phyloP scores from a whole-genome alignment of 2,797 vertebrate species.

The Holocentrus rufus region DNA sequence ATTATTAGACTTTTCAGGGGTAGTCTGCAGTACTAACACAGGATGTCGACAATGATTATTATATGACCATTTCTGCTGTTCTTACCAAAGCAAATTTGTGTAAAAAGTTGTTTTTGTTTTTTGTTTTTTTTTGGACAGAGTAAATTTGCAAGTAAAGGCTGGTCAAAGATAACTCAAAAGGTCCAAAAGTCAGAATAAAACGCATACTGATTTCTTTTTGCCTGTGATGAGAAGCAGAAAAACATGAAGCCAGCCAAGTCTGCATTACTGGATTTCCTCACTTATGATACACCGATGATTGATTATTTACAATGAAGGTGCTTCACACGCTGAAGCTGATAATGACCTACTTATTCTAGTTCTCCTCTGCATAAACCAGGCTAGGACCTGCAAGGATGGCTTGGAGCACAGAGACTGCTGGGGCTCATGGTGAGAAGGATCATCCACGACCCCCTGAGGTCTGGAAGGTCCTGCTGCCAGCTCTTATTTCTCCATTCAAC shows the following conservation, averaged over 20 bases:
- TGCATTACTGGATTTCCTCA: conserved; percentile 26
- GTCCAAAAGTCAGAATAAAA: background rate
- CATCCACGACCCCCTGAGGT: conserved; percentile 36
- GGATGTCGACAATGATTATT: conserved; percentile 25
- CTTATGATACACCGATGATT: conserved; percentile 21
- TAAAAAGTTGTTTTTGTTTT: too few relatives aligned
- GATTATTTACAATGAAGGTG: conserved; percentile 25
- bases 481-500: conserved; percentile 38
- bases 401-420: conserved; percentile 51
- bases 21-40: background rate
- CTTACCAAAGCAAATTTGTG: background rate
- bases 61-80: conserved; percentile 1
- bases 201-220: background rate
- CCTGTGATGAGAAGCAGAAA: background rate
- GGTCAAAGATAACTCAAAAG: background rate
- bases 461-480: conserved; percentile 36
- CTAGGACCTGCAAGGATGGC: conserved; percentile 50
- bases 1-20: background rate
- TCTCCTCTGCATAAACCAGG: conserved; percentile 14
- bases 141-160: too few relatives aligned
- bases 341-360: conserved; percentile 47
- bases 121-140: too few relatives aligned
- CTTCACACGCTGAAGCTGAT: conserved; percentile 47
- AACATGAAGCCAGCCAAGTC: background rate
- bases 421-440: conserved; percentile 49